Percentiles rank a stretch among this genome's conserved stretches.
Conservation (phyloP, 2,888 invertebrate species). For the Steromphala cineraria region DNA sequence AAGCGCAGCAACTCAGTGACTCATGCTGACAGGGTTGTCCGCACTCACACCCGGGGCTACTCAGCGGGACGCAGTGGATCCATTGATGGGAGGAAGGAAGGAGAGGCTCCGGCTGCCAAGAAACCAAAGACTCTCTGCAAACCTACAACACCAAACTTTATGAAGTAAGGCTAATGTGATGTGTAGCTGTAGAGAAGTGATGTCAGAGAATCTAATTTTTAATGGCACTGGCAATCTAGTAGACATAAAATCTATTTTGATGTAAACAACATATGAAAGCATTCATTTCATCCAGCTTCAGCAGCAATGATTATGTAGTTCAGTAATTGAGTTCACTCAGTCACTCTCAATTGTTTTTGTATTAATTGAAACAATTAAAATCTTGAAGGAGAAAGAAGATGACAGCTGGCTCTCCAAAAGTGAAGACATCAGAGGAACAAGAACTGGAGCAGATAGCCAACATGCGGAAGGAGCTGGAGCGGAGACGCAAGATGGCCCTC, state of each 20-base stretch:
- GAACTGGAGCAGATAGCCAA: slow-evolving; percentile 66
- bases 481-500: slow-evolving; percentile 57
- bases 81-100: neutral
- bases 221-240: no score
- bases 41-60: neutral
- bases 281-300: no score
- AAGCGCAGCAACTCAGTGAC: slow-evolving; percentile 9
- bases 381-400: slow-evolving; percentile 44
- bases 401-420: slow-evolving; percentile 29
- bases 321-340: no score
- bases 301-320: no score
- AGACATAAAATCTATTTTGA: no score
- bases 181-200: neutral
- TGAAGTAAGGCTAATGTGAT: slow-evolving; percentile 46
- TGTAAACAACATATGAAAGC: no score
- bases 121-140: slow-evolving; percentile 42
- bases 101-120: slow-evolving; percentile 17
- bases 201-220: no score
- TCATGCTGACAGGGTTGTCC: neutral
- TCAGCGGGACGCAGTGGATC: neutral
- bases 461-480: slow-evolving; percentile 56
- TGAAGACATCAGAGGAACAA: slow-evolving; percentile 64
- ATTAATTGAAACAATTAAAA: no score
- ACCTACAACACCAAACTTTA: slow-evolving; percentile 47
- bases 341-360: no score